Evolutionary conservation across 2,113 vertebrate genomes (phyloP).

Genomic region (Myodes glareolus): DNA sequence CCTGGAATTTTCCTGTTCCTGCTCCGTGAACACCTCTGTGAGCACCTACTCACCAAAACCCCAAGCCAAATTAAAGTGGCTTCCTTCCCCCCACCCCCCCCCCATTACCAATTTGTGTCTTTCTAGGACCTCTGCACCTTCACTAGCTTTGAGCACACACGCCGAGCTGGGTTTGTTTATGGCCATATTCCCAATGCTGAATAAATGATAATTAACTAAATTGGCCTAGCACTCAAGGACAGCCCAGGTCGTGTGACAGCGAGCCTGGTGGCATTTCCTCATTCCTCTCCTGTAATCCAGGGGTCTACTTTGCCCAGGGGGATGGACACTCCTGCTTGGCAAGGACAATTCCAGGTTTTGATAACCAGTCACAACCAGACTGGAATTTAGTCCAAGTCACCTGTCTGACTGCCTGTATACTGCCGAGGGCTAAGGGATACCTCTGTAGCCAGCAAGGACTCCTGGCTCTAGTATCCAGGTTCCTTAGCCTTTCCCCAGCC

Average conservation of each 20-base stretch:
- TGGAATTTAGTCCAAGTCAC: background rate
- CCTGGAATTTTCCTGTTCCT: background rate
- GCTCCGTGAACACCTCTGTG: background rate
- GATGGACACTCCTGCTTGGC: slow-evolving; percentile 1
- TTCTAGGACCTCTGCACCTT: slow-evolving; percentile 6
- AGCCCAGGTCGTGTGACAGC: background rate
- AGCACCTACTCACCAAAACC: slow-evolving; percentile 58
- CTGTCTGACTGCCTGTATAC: background rate
- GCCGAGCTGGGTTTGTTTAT: background rate
- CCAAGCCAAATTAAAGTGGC: background rate
- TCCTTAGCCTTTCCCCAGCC: background rate
- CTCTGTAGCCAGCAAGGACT: background rate
- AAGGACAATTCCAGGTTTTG: slow-evolving; percentile 1
- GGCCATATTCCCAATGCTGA: background rate
- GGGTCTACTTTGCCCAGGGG: background rate
- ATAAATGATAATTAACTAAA: background rate
- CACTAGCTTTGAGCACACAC: background rate
- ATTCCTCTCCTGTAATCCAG: background rate
- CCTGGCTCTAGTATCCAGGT: background rate
- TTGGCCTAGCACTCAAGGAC: background rate
- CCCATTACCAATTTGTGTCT: background rate
- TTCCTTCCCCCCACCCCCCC: too few species aligned
- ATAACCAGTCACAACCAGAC: background rate
- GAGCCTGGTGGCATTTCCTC: background rate
- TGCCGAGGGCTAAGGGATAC: background rate